These are phyloP conservation scores for Tetramorium simillimum DNA, from an alignment of 1,140 invertebrate genomes.

Conservation along the genomic window DNA sequence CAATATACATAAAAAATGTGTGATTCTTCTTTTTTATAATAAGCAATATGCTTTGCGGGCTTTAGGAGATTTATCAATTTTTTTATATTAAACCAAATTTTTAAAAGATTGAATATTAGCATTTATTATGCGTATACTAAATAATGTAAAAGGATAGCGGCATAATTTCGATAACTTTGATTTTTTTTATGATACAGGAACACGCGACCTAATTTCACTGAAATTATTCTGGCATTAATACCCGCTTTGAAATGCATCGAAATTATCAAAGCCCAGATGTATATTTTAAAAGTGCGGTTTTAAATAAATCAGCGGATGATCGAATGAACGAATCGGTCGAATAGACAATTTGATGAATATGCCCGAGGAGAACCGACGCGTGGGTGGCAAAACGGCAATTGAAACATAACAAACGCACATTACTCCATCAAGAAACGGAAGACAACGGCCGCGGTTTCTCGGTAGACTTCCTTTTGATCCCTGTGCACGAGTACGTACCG, in stretches of 20 bases:
- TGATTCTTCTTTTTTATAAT: neutral
- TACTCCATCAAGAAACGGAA: conserved; percentile 82
- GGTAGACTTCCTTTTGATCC: conserved; percentile 68
- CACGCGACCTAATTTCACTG: neutral
- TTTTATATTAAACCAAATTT: neutral
- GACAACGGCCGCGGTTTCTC: conserved; percentile 74
- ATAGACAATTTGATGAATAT: conserved; percentile 52
- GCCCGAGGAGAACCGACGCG: conserved; percentile 76
- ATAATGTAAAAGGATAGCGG: neutral
- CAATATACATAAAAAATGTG: neutral
- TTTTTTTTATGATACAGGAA: neutral
- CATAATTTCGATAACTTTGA: neutral
- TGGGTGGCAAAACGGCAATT: conserved; percentile 79
- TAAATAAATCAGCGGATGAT: neutral
- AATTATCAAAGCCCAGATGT: neutral
- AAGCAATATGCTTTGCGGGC: too few species aligned
- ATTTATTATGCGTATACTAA: neutral
- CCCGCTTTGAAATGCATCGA: neutral
- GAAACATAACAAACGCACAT: conserved; percentile 83
- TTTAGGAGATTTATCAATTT: neutral
- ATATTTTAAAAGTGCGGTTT: neutral
- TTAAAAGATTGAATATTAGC: neutral
- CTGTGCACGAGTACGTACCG: conserved; percentile 26
- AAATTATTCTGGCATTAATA: conserved; percentile 5
- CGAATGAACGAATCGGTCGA: conserved; percentile 1